Conservation (phyloP, 2,113 vertebrate species). For the Phalacrocorax carbo region DNA sequence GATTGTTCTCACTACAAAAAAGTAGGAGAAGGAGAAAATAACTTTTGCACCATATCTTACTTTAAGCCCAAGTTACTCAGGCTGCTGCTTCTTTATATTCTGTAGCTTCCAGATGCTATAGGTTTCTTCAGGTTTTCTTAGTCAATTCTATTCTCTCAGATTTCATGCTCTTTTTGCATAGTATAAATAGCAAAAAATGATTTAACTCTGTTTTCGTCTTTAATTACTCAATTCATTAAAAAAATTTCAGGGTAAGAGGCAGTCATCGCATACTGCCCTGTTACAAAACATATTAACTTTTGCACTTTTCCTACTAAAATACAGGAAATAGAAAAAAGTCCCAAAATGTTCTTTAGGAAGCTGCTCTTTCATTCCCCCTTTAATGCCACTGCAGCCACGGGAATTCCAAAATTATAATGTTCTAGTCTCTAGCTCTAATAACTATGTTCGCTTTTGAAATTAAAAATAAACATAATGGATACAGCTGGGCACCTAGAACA, state of each 20-base stretch:
- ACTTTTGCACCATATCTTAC: not conserved
- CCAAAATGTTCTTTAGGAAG: not conserved
- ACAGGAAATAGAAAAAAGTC: not conserved
- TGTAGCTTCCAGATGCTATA: not conserved
- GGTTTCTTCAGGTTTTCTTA: not conserved
- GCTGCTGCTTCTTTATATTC: not conserved
- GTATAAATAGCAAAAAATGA: not conserved
- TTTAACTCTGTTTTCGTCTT: not conserved
- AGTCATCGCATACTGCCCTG: not conserved
- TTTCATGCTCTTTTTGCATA: not conserved
- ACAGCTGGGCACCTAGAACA: not conserved
- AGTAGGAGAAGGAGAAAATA: not conserved
- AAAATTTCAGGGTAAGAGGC: not conserved
- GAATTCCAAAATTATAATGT: not conserved
- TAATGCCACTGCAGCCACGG: not conserved
- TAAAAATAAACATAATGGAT: not conserved
- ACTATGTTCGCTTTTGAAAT: not conserved
- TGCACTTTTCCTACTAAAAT: not conserved
- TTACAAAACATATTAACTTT: not conserved
- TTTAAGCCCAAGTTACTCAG: not conserved
- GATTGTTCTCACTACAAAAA: not conserved
- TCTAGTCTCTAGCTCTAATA: not conserved
- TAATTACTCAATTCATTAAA: not conserved
- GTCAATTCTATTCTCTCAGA: not conserved
- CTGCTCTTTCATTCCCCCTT: not conserved